phyloP scores from a whole-genome alignment of 2,797 vertebrate species.

The Enteromius trimaculatus region DNA sequence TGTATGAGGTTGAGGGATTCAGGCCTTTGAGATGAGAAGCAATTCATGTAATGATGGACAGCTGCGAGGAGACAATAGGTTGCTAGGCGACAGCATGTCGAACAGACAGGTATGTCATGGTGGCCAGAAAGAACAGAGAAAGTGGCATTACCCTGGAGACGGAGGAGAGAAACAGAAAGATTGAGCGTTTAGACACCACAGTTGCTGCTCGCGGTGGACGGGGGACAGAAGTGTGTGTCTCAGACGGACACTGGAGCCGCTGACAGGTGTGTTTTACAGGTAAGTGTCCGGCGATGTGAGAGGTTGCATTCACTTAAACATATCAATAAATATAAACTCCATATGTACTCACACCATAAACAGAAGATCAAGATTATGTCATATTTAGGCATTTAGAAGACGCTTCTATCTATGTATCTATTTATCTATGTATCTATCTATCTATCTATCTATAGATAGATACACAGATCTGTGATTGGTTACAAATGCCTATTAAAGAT shows the following conservation, averaged over 20 bases:
- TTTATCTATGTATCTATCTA: too few relatives aligned
- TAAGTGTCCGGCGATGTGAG: neutral
- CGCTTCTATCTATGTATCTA: neutral
- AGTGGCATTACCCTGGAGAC: constrained; percentile 39
- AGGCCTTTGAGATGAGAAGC: constrained; percentile 49
- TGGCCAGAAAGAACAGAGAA: constrained; percentile 41
- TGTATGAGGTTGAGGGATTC: constrained; percentile 47
- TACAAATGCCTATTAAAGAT: too few relatives aligned
- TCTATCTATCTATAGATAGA: too few relatives aligned
- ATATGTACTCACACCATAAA: neutral
- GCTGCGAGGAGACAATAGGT: constrained; percentile 64
- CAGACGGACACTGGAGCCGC: neutral
- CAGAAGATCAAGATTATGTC: neutral
- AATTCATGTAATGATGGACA: constrained; percentile 59
- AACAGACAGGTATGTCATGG: constrained; percentile 63
- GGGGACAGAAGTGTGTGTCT: neutral
- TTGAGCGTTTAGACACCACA: neutral
- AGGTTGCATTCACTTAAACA: neutral
- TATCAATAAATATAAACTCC: neutral
- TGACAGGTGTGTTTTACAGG: constrained; percentile 25
- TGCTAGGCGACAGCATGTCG: constrained; percentile 67
- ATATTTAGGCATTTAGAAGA: neutral
- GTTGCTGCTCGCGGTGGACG: neutral
- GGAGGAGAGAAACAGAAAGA: constrained; percentile 33
- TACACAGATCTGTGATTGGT: too few relatives aligned